Conservation (phyloP, 2,888 invertebrate species). For the Drosophila ustulata region DNA sequence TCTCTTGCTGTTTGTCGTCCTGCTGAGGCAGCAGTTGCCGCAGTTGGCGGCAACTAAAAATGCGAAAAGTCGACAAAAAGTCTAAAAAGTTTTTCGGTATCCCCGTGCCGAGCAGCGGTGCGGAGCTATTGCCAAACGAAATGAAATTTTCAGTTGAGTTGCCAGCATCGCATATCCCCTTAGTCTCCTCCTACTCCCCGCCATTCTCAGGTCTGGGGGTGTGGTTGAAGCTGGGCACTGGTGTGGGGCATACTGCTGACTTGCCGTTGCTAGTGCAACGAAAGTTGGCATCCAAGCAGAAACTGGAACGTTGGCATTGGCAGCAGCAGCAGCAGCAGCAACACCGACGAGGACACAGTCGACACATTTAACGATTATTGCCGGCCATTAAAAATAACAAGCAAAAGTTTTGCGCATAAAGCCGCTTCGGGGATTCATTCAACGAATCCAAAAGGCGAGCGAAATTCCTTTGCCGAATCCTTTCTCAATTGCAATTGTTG, state of each 20-base stretch:
- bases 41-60: constrained; percentile 70
- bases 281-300: constrained; percentile 47
- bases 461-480: constrained; percentile 73
- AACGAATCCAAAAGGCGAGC: constrained; percentile 66
- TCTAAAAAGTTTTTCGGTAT: constrained; percentile 77
- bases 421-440: constrained; percentile 82
- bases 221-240: constrained; percentile 3
- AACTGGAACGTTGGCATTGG: constrained; percentile 37
- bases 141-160: constrained; percentile 80
- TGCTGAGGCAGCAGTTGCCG: constrained; percentile 77
- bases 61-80: constrained; percentile 81
- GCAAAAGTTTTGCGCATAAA: constrained; percentile 84
- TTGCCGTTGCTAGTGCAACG: constrained; percentile 59
- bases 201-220: background rate
- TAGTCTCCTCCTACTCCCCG: constrained; percentile 6
- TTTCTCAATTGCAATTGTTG: constrained; percentile 81
- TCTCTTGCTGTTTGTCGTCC: background rate
- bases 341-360: constrained; percentile 59
- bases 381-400: constrained; percentile 85
- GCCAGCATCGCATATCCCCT: constrained; percentile 49
- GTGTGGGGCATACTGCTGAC: constrained; percentile 59
- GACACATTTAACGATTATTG: constrained; percentile 85
- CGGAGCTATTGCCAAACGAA: constrained; percentile 63
- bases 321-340: constrained; percentile 34
- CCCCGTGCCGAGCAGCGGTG: constrained; percentile 33